A percentile compares a stretch with the other conserved stretches of the same genome.
Evolutionary conservation across 53 echinoderm and acorn worm species (phyloP).

Genomic region (Holothuria scabra): DNA sequence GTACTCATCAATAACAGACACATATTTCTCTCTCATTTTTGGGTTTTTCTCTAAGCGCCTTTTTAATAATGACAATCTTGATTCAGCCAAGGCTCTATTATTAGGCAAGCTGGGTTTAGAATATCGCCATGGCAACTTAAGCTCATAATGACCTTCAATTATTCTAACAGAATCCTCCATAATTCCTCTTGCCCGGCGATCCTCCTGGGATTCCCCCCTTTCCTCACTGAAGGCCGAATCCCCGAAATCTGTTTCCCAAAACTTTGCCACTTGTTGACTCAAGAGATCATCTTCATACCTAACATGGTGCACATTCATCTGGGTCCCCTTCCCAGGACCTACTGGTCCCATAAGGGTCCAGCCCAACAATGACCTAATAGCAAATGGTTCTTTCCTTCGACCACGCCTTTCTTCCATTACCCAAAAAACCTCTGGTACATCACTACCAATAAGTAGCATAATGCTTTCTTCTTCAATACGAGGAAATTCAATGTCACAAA

Average conservation of each 20-base stretch:
- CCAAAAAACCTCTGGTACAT: slow-evolving; percentile 50
- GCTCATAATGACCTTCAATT: slow-evolving; percentile 59
- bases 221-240: not conserved
- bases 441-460: slow-evolving; percentile 47
- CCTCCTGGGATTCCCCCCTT: slow-evolving; percentile 57
- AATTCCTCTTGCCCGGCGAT: slow-evolving; percentile 48
- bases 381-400: slow-evolving; percentile 43
- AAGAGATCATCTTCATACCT: not conserved
- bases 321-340: not conserved
- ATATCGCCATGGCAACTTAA: slow-evolving; percentile 60
- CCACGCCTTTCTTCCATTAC: slow-evolving; percentile 55
- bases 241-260: slow-evolving; percentile 19
- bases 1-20: too few relatives aligned
- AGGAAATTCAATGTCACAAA: slow-evolving; percentile 46
- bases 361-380: slow-evolving; percentile 39
- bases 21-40: slow-evolving; percentile 17
- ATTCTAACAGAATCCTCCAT: slow-evolving; percentile 46
- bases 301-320: slow-evolving; percentile 12
- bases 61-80: slow-evolving; percentile 50
- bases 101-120: slow-evolving; percentile 41
- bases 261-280: not conserved
- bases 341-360: slow-evolving; percentile 49
- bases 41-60: slow-evolving; percentile 52
- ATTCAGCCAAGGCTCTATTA: slow-evolving; percentile 48
- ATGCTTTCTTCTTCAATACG: slow-evolving; percentile 6